Conservation (phyloP, 2,888 invertebrate genomes). For the Philaethria dido region DNA sequence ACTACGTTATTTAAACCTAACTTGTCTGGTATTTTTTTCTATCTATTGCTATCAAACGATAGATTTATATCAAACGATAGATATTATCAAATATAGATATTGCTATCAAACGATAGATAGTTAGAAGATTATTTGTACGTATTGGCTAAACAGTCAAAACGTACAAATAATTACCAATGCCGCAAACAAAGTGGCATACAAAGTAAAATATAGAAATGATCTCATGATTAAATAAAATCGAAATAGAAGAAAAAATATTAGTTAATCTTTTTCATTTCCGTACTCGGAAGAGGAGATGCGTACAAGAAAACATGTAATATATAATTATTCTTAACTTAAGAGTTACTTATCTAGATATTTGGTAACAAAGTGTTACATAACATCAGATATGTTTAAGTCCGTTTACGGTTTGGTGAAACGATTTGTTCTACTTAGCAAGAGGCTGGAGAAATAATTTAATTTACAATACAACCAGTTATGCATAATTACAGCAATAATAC, state of each 20-base stretch:
- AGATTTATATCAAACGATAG: no score
- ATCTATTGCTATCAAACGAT: no score
- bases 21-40: no score
- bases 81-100: no score
- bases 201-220: no score
- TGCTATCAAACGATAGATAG: no score
- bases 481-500: conserved; percentile 10
- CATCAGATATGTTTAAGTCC: conserved; percentile 9
- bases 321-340: not conserved
- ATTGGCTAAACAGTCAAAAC: no score
- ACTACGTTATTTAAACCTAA: no score
- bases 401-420: conserved; percentile 15
- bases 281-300: not conserved
- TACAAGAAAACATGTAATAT: not conserved
- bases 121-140: no score
- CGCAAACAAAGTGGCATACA: no score
- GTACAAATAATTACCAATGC: no score
- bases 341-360: conserved; percentile 1
- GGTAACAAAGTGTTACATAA: conserved; percentile 18
- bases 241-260: not conserved
- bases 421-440: conserved; percentile 27
- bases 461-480: not conserved
- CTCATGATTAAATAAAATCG: no score
- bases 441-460: conserved; percentile 21
- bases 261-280: not conserved